Base-by-base conservation (phyloP, 2,888 invertebrate genomes). In the Drosophila dives region DNA sequence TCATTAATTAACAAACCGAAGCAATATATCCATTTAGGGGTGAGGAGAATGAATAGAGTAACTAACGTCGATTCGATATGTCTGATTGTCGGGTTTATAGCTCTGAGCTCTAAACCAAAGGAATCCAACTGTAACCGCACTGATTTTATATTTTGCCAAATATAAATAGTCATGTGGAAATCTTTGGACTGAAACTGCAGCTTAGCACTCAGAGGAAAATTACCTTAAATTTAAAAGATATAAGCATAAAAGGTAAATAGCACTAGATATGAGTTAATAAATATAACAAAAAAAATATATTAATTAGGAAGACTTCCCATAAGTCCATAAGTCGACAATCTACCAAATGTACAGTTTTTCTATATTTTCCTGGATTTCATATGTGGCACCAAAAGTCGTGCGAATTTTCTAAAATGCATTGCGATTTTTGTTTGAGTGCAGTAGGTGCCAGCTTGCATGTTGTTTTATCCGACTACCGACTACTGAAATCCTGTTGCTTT, bases 381-480 rank as follows among this genome's bases (percentile, higher is more conserved):
- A 45, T 23, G 15, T 15, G 20, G 2, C 15, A 45, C 8, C 42
- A 1, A 12, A 7, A 20, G 7, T 12, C 7, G 2, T 15, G 15
- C 15, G 45, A 3, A 20, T 20, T 45, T 12, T 12, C 12, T 45
- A 12, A 45, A 20, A 23, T 23, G 23, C 45, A 23, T 8, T 15
- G 7, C 23, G 45, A 45, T 45, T 15, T 45, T 45, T 45, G 49
- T 10, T 26, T 29, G 49, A 26, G 63, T 62, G 45, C n/a, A 42
- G 69, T 81, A 89, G 89, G 85, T 85, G 90, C 85, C 85, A 89
- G 88, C 68, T 79, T 70, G 85, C 85, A 87, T 89, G 85, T 87
- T 81, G 75, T 78, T 73, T 68, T 50, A 50, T 68, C 53, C 64
- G 32, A 56, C 40, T 50, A 40, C 38, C 40, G 77, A 80, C 77